A percentile compares a stretch with the other conserved stretches of the same genome.
These are phyloP conservation scores for Trachelus iudaicus DNA, from an alignment of 2,888 invertebrate genomes.

Conservation along the genomic window DNA sequence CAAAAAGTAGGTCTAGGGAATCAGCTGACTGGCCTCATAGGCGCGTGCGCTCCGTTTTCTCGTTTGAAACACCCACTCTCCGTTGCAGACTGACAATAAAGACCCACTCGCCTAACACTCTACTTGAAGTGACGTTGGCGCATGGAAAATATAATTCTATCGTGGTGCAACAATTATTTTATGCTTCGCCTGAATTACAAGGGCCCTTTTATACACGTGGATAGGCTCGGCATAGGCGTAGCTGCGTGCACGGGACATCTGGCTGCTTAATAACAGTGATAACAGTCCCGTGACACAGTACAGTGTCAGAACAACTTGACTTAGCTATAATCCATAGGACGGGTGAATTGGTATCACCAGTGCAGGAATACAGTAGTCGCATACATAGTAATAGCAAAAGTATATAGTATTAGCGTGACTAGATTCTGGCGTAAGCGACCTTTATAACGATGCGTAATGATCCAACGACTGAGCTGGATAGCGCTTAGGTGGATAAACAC, in stretches of 20 bases:
- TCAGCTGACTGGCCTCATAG: slow-evolving; percentile 51
- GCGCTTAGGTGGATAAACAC: slow-evolving; percentile 41
- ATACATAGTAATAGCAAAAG: neutral
- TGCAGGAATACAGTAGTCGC: neutral
- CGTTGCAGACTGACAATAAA: neutral
- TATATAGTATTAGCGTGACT: neutral
- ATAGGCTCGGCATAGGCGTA: neutral
- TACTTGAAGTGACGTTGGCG: neutral
- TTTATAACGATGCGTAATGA: slow-evolving; percentile 9
- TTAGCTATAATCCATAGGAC: neutral
- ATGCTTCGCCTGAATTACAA: neutral
- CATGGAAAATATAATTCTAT: neutral
- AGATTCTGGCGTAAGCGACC: neutral
- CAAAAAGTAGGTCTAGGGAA: slow-evolving; percentile 61
- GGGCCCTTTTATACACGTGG: neutral
- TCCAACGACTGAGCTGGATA: slow-evolving; percentile 22
- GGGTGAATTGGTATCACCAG: neutral
- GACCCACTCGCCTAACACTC: neutral
- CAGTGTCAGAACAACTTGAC: neutral
- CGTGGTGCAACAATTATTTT: neutral
- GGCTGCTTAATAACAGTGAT: neutral
- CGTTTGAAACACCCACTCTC: neutral
- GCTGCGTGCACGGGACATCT: neutral
- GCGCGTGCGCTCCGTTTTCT: slow-evolving; percentile 41
- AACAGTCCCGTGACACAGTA: neutral